These are phyloP conservation scores for Tolypeutes matacus DNA, from an alignment of 2,797 vertebrate genomes.

Conservation along the genomic window DNA sequence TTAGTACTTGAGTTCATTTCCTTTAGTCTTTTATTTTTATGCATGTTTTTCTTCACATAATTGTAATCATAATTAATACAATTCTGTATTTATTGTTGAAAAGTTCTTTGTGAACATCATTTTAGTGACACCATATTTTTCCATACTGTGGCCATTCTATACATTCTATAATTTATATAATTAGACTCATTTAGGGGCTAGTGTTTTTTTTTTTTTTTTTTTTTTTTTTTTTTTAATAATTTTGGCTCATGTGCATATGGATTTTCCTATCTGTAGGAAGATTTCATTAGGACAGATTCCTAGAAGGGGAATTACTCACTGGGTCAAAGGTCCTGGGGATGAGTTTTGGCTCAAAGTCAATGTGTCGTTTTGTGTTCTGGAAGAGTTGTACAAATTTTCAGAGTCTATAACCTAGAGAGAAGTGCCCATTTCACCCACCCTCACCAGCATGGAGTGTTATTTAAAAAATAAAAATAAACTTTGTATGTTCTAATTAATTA, in stretches of 20 bases:
- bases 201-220: not conserved
- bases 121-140: slow-evolving; percentile 59
- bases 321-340: slow-evolving; percentile 67
- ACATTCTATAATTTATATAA: slow-evolving; percentile 67
- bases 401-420: slow-evolving; percentile 15
- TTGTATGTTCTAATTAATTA: slow-evolving; percentile 56
- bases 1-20: slow-evolving; percentile 42
- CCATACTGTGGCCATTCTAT: slow-evolving; percentile 50
- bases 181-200: slow-evolving; percentile 42
- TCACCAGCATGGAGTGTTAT: slow-evolving; percentile 29
- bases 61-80: slow-evolving; percentile 38
- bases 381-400: slow-evolving; percentile 62
- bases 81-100: slow-evolving; percentile 57
- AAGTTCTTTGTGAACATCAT: slow-evolving; percentile 50
- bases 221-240: not conserved
- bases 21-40: slow-evolving; percentile 60
- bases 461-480: slow-evolving; percentile 46
- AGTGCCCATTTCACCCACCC: slow-evolving; percentile 45
- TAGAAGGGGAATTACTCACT: slow-evolving; percentile 77
- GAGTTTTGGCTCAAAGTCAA: slow-evolving; percentile 66
- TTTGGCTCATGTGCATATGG: slow-evolving; percentile 31
- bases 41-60: slow-evolving; percentile 59
- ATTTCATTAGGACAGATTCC: slow-evolving; percentile 78
- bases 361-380: slow-evolving; percentile 68
- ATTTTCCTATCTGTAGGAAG: slow-evolving; percentile 48